Conservation (phyloP, 2,113 vertebrate genomes). For the Genyomyrus donnyi region DNA sequence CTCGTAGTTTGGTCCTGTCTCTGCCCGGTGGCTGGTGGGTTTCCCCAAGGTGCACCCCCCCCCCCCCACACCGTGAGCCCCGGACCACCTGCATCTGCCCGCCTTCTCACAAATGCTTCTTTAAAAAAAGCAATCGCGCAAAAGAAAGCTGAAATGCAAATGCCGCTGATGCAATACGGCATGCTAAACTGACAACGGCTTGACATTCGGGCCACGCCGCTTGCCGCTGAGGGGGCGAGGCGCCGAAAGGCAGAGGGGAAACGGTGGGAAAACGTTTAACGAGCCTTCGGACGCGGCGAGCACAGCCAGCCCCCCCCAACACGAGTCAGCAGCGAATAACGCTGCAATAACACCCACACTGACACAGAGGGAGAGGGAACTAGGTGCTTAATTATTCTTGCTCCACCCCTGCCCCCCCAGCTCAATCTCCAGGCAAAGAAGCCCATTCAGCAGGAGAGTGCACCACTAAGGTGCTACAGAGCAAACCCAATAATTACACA, state of each 20-base stretch:
- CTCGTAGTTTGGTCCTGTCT: too few relatives aligned
- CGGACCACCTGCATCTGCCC: not conserved
- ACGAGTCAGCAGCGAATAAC: not conserved
- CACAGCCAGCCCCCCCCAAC: not conserved
- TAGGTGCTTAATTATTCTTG: not conserved
- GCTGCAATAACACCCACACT: not conserved
- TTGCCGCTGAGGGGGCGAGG: not conserved
- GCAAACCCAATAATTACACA: not conserved
- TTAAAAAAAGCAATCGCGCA: not conserved
- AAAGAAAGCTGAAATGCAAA: not conserved
- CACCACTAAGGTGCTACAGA: not conserved
- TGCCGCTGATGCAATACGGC: not conserved
- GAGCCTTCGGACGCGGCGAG: not conserved
- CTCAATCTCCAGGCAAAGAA: not conserved
- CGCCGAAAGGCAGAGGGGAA: not conserved
- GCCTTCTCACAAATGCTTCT: not conserved
- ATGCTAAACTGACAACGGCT: not conserved
- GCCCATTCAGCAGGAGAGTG: not conserved
- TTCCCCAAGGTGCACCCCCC: too few relatives aligned
- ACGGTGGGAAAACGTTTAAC: not conserved
- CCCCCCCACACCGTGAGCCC: not conserved
- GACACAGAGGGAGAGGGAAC: not conserved
- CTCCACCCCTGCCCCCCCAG: not conserved
- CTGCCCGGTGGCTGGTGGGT: too few relatives aligned
- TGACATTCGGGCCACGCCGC: not conserved